Evolutionary conservation across 2,797 vertebrate genomes (phyloP).

Genomic region (Acipenser ruthenus): DNA sequence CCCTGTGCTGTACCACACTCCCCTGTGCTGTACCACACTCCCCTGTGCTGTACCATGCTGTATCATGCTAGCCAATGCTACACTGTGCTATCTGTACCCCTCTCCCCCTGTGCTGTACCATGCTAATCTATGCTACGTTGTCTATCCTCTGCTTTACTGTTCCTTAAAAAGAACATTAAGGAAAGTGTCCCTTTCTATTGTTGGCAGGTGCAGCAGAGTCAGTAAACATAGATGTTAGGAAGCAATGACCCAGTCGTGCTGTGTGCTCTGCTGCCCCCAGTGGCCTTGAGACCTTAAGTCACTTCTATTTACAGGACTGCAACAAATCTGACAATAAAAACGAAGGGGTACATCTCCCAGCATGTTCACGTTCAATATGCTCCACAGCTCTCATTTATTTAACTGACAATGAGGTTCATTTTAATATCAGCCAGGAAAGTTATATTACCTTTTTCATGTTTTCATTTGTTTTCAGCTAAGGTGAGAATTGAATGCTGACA

Average conservation of each 20-base stretch:
- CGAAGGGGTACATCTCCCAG: constrained; percentile 2
- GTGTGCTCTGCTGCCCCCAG: constrained; percentile 53
- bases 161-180: too few species aligned
- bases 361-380: constrained; percentile 18
- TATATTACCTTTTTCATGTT: constrained; percentile 1
- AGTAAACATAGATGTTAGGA: too few species aligned
- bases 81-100: too few species aligned
- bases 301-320: neutral
- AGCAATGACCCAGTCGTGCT: neutral
- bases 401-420: constrained; percentile 26
- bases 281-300: constrained; percentile 20
- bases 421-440: constrained; percentile 27
- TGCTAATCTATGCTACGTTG: too few species aligned
- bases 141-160: too few species aligned
- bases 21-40: too few species aligned
- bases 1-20: too few species aligned
- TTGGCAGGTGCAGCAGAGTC: too few species aligned
- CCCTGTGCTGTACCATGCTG: too few species aligned
- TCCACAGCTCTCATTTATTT: constrained; percentile 19
- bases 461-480: neutral
- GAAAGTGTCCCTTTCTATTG: too few species aligned
- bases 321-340: neutral
- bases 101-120: too few species aligned
- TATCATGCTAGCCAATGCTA: too few species aligned
- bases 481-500: constrained; percentile 13